These are phyloP conservation scores for Lochmaea capreae DNA, from an alignment of 2,888 invertebrate species.

Conservation along the genomic window DNA sequence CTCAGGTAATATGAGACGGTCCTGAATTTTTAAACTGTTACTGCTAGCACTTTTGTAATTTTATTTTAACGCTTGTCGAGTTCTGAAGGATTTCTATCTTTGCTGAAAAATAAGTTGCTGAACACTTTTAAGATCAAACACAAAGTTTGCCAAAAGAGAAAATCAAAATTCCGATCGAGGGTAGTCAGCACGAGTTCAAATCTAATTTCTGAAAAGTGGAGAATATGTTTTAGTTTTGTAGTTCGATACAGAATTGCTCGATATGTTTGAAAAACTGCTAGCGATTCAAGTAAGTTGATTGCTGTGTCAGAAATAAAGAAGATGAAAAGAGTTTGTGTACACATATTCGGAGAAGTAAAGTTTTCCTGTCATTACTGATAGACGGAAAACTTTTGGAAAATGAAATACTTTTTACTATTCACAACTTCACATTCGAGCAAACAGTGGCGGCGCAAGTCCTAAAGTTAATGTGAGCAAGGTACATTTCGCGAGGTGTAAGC, in stretches of 20 bases:
- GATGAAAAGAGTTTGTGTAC: constrained; percentile 2
- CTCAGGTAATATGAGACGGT: constrained; percentile 1
- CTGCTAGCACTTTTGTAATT: constrained; percentile 52
- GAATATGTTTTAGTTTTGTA: constrained; percentile 32
- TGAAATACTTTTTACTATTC: neutral
- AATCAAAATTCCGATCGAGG: constrained; percentile 43
- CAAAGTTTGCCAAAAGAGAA: constrained; percentile 36
- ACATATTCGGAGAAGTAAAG: neutral
- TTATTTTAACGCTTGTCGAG: constrained; percentile 50
- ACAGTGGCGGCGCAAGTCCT: too few relatives aligned
- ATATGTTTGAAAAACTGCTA: constrained; percentile 30
- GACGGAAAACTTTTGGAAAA: neutral
- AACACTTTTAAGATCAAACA: constrained; percentile 49
- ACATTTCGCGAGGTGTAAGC: too few relatives aligned
- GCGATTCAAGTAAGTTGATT: constrained; percentile 31
- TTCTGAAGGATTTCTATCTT: constrained; percentile 45
- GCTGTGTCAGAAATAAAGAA: constrained; percentile 13
- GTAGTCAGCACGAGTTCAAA: constrained; percentile 41
- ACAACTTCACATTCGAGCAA: neutral
- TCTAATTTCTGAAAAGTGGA: constrained; percentile 29
- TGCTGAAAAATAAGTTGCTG: constrained; percentile 41
- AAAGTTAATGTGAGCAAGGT: too few relatives aligned
- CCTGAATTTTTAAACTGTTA: constrained; percentile 48
- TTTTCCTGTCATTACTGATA: neutral
- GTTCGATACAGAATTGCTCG: constrained; percentile 29